These are phyloP conservation scores for Eudyptes chrysolophus DNA, from an alignment of 2,113 vertebrate species.

Conservation along the genomic window DNA sequence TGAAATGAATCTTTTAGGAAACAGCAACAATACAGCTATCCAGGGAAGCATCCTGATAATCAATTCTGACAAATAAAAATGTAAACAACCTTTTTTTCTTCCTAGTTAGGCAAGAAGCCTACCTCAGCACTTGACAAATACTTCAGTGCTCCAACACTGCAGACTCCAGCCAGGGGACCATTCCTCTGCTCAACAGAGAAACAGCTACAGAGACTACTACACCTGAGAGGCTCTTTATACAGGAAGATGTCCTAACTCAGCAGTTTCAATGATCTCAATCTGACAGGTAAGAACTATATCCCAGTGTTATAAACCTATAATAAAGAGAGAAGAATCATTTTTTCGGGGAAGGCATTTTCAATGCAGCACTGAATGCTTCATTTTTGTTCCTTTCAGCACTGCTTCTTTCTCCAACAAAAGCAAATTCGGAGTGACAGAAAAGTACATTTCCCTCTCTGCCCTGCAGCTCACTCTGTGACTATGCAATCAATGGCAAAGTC, in stretches of 20 bases:
- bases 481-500: slow-evolving; percentile 36
- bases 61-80: not conserved
- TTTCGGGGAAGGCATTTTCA: not conserved
- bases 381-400: slow-evolving; percentile 51
- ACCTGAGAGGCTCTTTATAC: not conserved
- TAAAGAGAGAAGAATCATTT: not conserved
- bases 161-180: not conserved
- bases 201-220: not conserved
- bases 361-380: slow-evolving; percentile 17
- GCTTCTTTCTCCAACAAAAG: slow-evolving; percentile 35
- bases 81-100: not conserved
- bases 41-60: not conserved
- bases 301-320: not conserved
- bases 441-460: slow-evolving; percentile 61
- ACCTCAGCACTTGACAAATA: not conserved
- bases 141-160: not conserved
- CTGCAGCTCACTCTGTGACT: slow-evolving; percentile 50
- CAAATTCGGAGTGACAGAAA: slow-evolving; percentile 58
- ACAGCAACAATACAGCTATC: not conserved
- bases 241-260: not conserved
- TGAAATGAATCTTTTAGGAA: not conserved
- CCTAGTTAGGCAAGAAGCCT: not conserved
- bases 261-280: slow-evolving; percentile 15
- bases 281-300: slow-evolving; percentile 6
- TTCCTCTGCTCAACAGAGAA: not conserved